Evolutionary conservation across 2,888 invertebrate species (phyloP).

Genomic region (Lasioglossum lativentre): DNA sequence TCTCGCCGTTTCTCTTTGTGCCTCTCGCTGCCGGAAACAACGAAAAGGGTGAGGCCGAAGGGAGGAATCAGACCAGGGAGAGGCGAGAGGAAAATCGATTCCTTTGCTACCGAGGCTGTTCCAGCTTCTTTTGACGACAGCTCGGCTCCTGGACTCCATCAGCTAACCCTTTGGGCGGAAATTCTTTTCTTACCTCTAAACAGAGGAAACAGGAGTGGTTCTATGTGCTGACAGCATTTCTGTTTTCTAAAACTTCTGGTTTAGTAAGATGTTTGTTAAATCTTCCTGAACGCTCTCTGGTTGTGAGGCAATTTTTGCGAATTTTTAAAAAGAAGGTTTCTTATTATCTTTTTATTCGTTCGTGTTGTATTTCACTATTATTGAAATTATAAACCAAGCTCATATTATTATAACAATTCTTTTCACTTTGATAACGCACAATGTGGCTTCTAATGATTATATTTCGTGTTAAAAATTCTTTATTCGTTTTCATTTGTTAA

Average conservation of each 20-base stretch:
- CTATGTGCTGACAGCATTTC: too few relatives aligned
- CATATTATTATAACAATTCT: too few relatives aligned
- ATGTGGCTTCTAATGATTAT: too few relatives aligned
- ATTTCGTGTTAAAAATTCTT: too few relatives aligned
- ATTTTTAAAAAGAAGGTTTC: too few relatives aligned
- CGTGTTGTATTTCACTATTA: too few relatives aligned
- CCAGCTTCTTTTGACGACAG: constrained; percentile 2
- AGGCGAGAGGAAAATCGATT: constrained; percentile 45
- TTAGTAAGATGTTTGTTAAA: background rate
- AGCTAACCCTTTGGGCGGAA: background rate
- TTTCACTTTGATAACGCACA: too few relatives aligned
- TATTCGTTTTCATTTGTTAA: too few relatives aligned
- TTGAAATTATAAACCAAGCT: too few relatives aligned
- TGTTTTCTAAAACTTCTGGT: too few relatives aligned
- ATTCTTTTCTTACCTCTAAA: background rate
- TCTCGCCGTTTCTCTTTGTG: constrained; percentile 14
- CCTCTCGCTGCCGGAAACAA: background rate
- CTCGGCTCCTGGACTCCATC: background rate
- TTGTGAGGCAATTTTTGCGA: background rate
- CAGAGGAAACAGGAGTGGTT: background rate
- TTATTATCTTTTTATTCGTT: too few relatives aligned
- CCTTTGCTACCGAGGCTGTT: background rate
- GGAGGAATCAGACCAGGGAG: constrained; percentile 2
- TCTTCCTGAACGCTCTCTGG: background rate
- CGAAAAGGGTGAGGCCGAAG: background rate